Evolutionary conservation across 2,797 vertebrate species (phyloP).

Genomic region (Neopelma chrysocephalum): DNA sequence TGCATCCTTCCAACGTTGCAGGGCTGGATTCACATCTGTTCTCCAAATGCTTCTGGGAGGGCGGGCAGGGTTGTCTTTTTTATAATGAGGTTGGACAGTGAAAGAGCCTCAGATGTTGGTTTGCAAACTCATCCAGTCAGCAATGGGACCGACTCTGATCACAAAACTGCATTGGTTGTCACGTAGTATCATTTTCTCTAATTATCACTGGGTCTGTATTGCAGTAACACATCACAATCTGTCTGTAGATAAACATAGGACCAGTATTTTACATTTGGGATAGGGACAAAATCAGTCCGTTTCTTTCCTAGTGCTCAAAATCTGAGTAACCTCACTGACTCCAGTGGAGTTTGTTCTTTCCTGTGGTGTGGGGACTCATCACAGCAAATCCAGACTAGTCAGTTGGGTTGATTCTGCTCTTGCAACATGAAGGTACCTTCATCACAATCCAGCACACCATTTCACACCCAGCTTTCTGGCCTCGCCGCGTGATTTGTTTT

Average conservation of each 20-base stretch:
- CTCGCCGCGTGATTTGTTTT: not conserved
- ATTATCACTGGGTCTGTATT: not conserved
- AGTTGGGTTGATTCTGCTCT: not conserved
- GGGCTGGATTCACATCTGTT: slow-evolving; percentile 32
- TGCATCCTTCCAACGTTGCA: not conserved
- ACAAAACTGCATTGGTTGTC: not conserved
- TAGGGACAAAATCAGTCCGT: not conserved
- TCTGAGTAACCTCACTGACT: not conserved
- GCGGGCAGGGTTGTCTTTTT: not conserved
- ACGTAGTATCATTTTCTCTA: not conserved
- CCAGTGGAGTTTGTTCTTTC: not conserved
- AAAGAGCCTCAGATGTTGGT: slow-evolving; percentile 24
- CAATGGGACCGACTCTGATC: not conserved
- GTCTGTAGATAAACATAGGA: not conserved
- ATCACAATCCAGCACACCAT: rapidly evolving
- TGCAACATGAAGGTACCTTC: rapidly evolving
- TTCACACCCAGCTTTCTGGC: not conserved
- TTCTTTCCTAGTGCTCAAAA: not conserved
- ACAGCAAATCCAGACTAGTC: not conserved
- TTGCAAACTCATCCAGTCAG: not conserved
- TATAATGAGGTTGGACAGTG: not conserved
- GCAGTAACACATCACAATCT: not conserved
- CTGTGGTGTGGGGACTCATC: too few species aligned
- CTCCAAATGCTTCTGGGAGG: not conserved
- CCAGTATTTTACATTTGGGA: not conserved